Evolutionary conservation across 2,113 vertebrate species (phyloP), one percentile per base, ranked within the genome.

Genomic region (Pseudolaguvia tuberculata): DNA sequence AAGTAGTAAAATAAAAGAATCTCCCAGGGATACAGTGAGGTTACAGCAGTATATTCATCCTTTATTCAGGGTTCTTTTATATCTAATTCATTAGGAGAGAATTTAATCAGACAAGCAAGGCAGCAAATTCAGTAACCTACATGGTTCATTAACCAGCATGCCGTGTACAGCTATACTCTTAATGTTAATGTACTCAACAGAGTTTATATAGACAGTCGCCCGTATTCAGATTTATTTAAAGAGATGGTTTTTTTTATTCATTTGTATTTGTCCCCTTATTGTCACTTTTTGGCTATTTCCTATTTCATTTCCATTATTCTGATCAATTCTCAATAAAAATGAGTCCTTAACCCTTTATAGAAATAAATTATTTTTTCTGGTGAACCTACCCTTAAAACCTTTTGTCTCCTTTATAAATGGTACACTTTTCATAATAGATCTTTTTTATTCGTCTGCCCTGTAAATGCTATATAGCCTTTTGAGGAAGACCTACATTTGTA

Each of bases 181-280:
- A 79, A 75, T 79, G 65, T 56, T 23, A 29, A 67, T 67, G 63
- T 27, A 25, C 63, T 67, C 63, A 50, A 23, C 63, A 23, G 15
- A 18, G 15, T 73, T 51, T 25, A 21, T 14, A 25, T 56, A 51
- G 21, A 39, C 56, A 20, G 25, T 48, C 25, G 42, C 12, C 25
- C 48, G 17, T 47, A 4, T 47, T 42, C 20, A 29, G 31, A 21
- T 21, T 53, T 29, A 52, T 35, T n/a, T 1, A 53, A 1, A 31
- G 48, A 52, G 4, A n/a, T 35, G 6, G 25, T 48, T 3, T n/a
- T 18, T 31, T 9, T n/a, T 23, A 39, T 42, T 42, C 9, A 42
- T 9, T 42, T 42, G 7, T 42, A 42, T 42, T 42, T 42, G 23
- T n/a, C n/a, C n/a, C n/a, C n/a, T n/a, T n/a, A 23, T 25, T 65